These are phyloP conservation scores for Dasyurus viverrinus DNA, from an alignment of 2,113 vertebrate species.

Conservation along the genomic window DNA sequence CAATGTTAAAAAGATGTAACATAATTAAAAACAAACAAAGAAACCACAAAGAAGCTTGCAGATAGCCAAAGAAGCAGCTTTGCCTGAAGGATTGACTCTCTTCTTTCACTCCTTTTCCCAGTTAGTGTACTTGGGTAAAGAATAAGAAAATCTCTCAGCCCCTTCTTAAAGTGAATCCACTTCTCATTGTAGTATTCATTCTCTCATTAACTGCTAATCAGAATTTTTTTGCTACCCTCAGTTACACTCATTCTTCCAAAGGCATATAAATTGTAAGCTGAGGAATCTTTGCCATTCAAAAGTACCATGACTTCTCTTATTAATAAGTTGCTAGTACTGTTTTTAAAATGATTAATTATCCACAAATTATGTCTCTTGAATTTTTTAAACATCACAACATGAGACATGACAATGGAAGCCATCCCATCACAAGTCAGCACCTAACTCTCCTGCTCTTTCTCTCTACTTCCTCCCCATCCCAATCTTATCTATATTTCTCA, in stretches of 20 bases:
- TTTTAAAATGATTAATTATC: no score
- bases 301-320: no score
- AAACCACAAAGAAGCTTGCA: background rate
- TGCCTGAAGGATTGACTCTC: background rate
- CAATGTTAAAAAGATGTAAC: background rate
- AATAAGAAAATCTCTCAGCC: background rate
- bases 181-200: no score
- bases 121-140: background rate
- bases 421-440: background rate
- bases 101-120: background rate
- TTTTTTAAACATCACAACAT: no score
- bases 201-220: no score
- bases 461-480: background rate
- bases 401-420: background rate
- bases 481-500: background rate
- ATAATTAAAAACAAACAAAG: background rate
- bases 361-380: no score
- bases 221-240: no score
- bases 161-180: no score
- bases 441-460: background rate
- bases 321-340: no score
- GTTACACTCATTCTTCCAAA: no score
- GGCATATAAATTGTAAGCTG: no score
- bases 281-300: no score
- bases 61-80: background rate